Evolutionary conservation across 2,113 vertebrate genomes (phyloP).

Genomic region (Mobula hypostoma): DNA sequence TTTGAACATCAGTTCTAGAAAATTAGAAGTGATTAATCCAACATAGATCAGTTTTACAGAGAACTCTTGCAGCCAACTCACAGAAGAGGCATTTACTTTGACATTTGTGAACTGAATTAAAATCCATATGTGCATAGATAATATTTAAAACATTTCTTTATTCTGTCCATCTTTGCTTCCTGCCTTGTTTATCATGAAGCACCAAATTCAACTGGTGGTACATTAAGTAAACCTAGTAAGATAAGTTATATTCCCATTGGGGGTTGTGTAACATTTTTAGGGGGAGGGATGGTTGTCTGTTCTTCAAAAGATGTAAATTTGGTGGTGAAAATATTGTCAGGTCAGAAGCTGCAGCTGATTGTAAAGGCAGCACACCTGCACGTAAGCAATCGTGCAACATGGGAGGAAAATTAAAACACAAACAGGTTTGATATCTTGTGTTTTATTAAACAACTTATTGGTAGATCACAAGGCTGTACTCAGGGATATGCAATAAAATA

Average conservation of each 20-base stretch:
- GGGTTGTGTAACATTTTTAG: constrained; percentile 15
- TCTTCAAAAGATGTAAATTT: constrained; percentile 20
- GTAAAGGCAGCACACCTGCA: background rate
- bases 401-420: background rate
- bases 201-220: background rate
- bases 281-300: background rate
- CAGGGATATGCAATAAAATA: background rate
- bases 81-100: background rate
- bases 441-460: background rate
- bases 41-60: background rate
- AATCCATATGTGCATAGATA: background rate
- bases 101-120: background rate
- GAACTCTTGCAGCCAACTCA: background rate
- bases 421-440: background rate
- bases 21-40: background rate
- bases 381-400: no score
- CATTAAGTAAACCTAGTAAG: background rate
- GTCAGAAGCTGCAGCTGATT: background rate
- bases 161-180: background rate
- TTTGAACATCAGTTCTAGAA: background rate
- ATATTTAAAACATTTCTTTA: background rate
- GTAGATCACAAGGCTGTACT: background rate
- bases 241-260: background rate
- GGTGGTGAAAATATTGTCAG: background rate
- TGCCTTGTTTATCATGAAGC: background rate